Conservation (phyloP, 1,140 invertebrate genomes). For the Armadillidium nasatum region DNA sequence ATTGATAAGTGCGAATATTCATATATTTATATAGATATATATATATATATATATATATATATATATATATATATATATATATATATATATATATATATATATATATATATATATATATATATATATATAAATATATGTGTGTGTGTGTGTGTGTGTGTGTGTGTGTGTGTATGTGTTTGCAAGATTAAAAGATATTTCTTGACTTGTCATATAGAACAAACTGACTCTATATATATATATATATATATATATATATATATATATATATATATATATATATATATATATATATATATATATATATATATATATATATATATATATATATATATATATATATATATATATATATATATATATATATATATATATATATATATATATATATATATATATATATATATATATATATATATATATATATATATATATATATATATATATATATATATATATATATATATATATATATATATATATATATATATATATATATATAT, state of each 20-base stretch:
- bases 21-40: too few relatives aligned
- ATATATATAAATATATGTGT: neutral
- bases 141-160: too few relatives aligned
- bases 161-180: too few relatives aligned
- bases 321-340: neutral
- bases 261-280: constrained; percentile 1
- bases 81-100: neutral
- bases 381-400: too few relatives aligned
- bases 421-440: neutral
- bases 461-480: neutral
- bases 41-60: neutral
- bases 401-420: neutral
- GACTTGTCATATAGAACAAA: too few relatives aligned
- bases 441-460: constrained; percentile 7
- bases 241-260: neutral
- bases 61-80: neutral
- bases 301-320: neutral
- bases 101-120: neutral
- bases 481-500: neutral
- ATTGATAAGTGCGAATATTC: too few relatives aligned
- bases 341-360: too few relatives aligned
- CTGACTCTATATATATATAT: too few relatives aligned
- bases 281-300: constrained; percentile 12
- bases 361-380: neutral
- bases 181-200: too few relatives aligned